Base-by-base conservation (phyloP, 2,113 vertebrate species). In the Misgurnus anguillicaudatus region DNA sequence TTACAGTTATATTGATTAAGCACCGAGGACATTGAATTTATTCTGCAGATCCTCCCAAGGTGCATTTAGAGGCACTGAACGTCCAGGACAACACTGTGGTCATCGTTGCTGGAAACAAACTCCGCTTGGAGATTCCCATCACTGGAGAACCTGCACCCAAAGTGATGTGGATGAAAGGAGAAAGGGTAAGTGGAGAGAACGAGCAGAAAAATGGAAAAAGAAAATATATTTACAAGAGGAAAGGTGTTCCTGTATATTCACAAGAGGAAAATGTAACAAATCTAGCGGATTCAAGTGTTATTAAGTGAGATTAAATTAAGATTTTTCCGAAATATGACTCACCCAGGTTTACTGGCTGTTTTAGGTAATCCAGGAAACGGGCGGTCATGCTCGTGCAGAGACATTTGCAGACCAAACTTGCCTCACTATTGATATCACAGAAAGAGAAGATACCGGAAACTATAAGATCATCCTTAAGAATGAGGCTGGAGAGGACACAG, bases 401-500 rank as follows among this genome's bases (percentile, higher is more conserved):
- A 92, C 94, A 0, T 95, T 94, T 8, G 87, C 94, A 0, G 98
- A 98, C 83, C 97, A 96, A 77, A 98, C 96, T 68, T 95, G 94
- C 17, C 90, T 99, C 85, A 95, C 97, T 39, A 98, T 99, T 80
- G 98, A 99, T 0, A 9, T 92, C 39, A 96, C 96, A 13, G 98
- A 99, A 87, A 92, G 94, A 67, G 98, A 98, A 0, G 98, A 99
- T 82, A 92, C 93, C 0, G 98, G 96, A 5, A 89, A 93, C 86
- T 99, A 99, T 85, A 93, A 96, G 83, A 96, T 99, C 62, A 92
- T 93, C 5, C 89, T 99, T 63, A 97, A 99, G 89, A 99, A 99
- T 14, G 97, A 99, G 84, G 98, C 98, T 47, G 98, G 98, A 48
- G 95, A 98, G 82, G 98, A 94, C 57, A 90, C 94, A 2, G 98